A percentile compares a stretch with the other conserved stretches of the same genome.
phyloP scores from a whole-genome alignment of 92 coral and sea anemone genomes.

The Phymanthus crucifer region DNA sequence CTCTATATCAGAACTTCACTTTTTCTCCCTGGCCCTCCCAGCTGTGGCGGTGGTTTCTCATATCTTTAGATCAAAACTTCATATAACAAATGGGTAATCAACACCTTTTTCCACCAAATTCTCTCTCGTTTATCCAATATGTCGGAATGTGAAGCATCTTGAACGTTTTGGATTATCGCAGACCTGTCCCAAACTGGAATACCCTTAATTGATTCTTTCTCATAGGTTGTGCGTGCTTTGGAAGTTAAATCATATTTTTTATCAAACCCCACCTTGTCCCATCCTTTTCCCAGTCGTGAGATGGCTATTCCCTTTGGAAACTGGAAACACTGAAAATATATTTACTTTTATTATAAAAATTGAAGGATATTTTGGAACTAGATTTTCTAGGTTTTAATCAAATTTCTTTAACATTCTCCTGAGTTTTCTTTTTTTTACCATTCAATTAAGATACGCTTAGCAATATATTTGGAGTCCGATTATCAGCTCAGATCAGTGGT shows the following conservation, averaged over 20 bases:
- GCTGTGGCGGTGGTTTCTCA: conserved; percentile 7
- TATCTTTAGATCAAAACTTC: conserved; percentile 12
- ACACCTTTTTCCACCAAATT: conserved; percentile 12
- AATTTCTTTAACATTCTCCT: background rate
- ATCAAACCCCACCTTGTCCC: background rate
- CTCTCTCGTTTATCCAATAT: conserved; percentile 10
- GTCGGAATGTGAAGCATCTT: conserved; percentile 24
- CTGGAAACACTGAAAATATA: too few relatives aligned
- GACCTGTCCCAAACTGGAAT: background rate
- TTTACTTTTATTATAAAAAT: too few relatives aligned
- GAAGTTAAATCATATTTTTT: background rate
- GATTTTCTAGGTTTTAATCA: background rate
- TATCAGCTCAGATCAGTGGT: conserved; percentile 14
- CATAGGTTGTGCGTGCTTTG: background rate
- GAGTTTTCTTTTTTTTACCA: background rate
- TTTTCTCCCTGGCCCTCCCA: background rate
- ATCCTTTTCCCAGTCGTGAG: background rate
- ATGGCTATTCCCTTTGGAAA: background rate
- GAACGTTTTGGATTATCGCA: conserved; percentile 9
- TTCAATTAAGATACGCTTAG: background rate
- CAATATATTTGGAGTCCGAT: background rate
- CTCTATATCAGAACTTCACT: background rate
- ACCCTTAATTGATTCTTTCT: background rate
- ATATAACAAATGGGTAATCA: conserved; percentile 21
- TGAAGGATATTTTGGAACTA: too few relatives aligned